Base-by-base conservation (phyloP, 2,797 vertebrate genomes). In the Hypotaenidia okinawae region DNA sequence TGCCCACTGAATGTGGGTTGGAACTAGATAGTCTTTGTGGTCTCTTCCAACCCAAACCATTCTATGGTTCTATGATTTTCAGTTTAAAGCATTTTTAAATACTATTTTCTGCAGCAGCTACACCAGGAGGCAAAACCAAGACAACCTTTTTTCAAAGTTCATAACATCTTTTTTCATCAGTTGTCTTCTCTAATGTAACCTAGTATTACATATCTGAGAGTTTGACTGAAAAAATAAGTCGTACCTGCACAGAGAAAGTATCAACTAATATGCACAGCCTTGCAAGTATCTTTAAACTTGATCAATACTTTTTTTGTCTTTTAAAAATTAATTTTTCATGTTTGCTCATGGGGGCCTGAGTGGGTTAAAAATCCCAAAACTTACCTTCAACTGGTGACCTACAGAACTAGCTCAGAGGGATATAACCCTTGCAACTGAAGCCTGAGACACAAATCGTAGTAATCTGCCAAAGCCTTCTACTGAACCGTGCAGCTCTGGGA, bases 191-290 rank as follows among this genome's bases (percentile, higher is more conserved):
- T 55, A 55, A 21, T 66, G 13, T 8, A 72, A 84, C 45, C 54
- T 27, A 62, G 18, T 19, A 47, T 32, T 69, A 84, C 3, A 2
- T 51, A 85, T 63, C 49, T 79, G 51, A 77, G 35, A 66, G n/a
- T 30, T 5, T 61, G 18, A 39, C 35, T 52, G 39, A 87, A 45
- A 63, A 78, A 91, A 45, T 14, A 87, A 82, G 32, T 54, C 33
- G 21, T 16, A 74, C 19, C 22, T 33, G 33, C 59, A 45, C 4
- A 62, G 41, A 72, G 17, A 79, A 77, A 90, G 61, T 23, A 57
- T 3, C 0, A 0, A 32, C 37, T 73, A 54, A 55, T 15, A 62
- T 6, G 8, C 1, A 4, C 1, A 30, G 23, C 23, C 12, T 82
- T 62, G 45, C 13, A 94, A 82, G 51, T n/a, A 66, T n/a, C 63